phyloP scores from a whole-genome alignment of 1,140 invertebrate genomes.

The Lycorma delicatula region DNA sequence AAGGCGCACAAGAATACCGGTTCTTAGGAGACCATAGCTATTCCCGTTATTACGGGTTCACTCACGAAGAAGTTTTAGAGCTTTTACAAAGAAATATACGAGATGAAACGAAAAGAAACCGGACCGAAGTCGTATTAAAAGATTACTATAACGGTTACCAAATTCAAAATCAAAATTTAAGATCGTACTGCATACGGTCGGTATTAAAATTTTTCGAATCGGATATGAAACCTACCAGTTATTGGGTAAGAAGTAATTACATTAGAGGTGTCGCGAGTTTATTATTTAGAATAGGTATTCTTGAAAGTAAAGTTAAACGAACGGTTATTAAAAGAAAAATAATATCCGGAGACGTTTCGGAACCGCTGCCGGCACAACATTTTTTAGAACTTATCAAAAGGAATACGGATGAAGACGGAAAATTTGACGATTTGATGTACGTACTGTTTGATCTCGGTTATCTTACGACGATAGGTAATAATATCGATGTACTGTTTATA shows the following conservation, averaged over 20 bases:
- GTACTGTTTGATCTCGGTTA: no score
- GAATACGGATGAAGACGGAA: no score
- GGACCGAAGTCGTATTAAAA: not conserved
- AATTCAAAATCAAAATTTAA: not conserved
- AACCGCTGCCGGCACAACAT: no score
- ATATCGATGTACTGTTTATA: no score
- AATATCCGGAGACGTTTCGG: no score
- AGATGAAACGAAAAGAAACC: not conserved
- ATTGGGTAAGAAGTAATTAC: not conserved
- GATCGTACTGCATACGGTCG: not conserved
- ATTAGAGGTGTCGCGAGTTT: no score
- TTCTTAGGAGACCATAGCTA: not conserved
- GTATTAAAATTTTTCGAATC: not conserved
- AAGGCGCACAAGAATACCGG: not conserved
- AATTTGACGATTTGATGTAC: no score
- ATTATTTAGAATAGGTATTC: no score
- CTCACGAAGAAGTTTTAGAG: not conserved
- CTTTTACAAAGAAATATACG: not conserved
- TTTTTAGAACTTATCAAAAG: no score
- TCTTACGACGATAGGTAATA: no score
- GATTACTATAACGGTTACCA: not conserved
- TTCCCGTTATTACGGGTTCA: not conserved
- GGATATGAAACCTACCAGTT: not conserved
- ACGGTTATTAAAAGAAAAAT: no score
- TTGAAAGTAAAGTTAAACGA: no score